Evolutionary conservation across 2,797 vertebrate species (phyloP).

Genomic region (Eurystomus glaucurus): DNA sequence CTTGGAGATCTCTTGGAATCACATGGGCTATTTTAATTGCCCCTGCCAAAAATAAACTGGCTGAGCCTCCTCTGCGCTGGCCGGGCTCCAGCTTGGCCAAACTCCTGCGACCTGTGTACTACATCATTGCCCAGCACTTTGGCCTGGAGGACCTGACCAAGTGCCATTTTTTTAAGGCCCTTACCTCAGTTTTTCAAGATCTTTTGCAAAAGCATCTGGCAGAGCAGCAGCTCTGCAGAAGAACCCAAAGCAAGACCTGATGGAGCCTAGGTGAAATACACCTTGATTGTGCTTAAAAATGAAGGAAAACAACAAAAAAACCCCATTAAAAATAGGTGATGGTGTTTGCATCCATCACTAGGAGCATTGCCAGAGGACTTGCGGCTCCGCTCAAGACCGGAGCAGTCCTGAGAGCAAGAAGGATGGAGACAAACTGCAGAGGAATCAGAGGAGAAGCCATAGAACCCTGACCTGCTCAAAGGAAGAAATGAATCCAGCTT

Average conservation of each 20-base stretch:
- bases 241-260: neutral
- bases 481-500: neutral
- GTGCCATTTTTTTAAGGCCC: neutral
- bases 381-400: neutral
- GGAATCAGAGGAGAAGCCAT: neutral
- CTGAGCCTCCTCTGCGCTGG: neutral
- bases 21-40: neutral
- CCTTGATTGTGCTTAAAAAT: neutral
- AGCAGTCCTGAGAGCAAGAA: accelerated
- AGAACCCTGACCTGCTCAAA: neutral
- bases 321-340: neutral
- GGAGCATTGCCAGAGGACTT: accelerated
- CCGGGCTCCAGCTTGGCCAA: neutral
- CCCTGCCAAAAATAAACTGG: neutral
- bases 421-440: neutral
- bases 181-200: neutral
- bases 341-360: neutral
- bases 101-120: neutral
- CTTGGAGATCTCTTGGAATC: neutral
- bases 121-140: accelerated
- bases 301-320: neutral
- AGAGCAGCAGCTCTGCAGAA: neutral
- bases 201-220: neutral
- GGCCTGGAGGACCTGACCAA: neutral
- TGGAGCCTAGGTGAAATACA: neutral